These are phyloP conservation scores for Dryomyza anilis DNA, from an alignment of 2,888 invertebrate species.

Conservation along the genomic window DNA sequence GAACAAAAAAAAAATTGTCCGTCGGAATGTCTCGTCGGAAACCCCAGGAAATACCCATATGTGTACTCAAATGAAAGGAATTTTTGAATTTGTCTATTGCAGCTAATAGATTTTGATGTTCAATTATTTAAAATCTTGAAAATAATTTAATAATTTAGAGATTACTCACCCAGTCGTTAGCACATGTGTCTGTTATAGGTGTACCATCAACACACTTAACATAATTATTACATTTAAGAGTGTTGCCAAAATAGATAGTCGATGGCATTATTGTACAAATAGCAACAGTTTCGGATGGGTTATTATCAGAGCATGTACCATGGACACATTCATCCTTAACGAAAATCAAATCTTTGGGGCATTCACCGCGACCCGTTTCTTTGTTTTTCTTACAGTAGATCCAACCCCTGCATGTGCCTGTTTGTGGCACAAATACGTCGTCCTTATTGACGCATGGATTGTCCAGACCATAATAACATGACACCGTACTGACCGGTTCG, in stretches of 20 bases:
- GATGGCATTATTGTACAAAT: slow-evolving; percentile 37
- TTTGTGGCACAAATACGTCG: slow-evolving; percentile 29
- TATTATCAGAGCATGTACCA: slow-evolving; percentile 32
- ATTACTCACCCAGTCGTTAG: no score
- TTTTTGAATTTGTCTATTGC: no score
- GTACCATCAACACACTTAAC: no score
- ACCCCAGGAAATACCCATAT: no score
- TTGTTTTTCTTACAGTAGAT: slow-evolving; percentile 35
- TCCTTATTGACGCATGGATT: slow-evolving; percentile 32
- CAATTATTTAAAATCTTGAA: no score
- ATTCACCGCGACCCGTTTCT: slow-evolving; percentile 28
- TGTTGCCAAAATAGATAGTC: slow-evolving; percentile 38
- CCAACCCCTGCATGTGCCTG: slow-evolving; percentile 33
- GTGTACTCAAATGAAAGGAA: no score
- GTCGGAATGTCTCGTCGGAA: no score
- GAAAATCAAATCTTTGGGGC: slow-evolving; percentile 33
- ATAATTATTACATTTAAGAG: slow-evolving; percentile 34
- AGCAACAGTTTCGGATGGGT: not conserved
- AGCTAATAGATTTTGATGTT: no score
- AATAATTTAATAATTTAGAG: no score
- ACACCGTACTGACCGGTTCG: not conserved
- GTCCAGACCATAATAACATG: slow-evolving; percentile 28
- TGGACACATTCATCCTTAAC: slow-evolving; percentile 27
- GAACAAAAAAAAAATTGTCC: no score
- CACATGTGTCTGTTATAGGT: no score